Evolutionary conservation across 2,888 invertebrate genomes (phyloP).

Genomic region (Leptinotarsa rubiginosa): DNA sequence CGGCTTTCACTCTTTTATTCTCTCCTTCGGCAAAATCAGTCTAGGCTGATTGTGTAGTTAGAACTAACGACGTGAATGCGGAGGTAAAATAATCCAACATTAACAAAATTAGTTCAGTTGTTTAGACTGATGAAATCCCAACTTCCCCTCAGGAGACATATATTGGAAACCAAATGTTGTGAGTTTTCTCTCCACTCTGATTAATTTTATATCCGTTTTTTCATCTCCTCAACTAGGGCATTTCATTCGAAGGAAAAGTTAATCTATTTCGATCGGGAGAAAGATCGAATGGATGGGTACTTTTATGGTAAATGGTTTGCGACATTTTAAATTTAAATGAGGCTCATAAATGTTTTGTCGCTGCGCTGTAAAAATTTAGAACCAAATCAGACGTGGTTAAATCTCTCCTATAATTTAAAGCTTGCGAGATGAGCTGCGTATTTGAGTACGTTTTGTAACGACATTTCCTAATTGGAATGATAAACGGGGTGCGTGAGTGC

Average conservation of each 20-base stretch:
- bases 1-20: background rate
- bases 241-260: slow-evolving; percentile 36
- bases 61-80: slow-evolving; percentile 23
- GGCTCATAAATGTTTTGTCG: slow-evolving; percentile 57
- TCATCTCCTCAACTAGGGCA: slow-evolving; percentile 36
- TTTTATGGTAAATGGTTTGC: slow-evolving; percentile 48
- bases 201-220: slow-evolving; percentile 41
- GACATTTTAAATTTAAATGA: slow-evolving; percentile 60
- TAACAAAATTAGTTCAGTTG: slow-evolving; percentile 37
- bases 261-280: slow-evolving; percentile 42
- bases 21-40: background rate
- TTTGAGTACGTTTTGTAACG: slow-evolving; percentile 39
- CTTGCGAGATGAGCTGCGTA: slow-evolving; percentile 42
- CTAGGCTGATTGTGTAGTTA: background rate
- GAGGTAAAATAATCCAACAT: slow-evolving; percentile 30
- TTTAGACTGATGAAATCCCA: slow-evolving; percentile 38
- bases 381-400: slow-evolving; percentile 41
- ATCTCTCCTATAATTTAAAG: slow-evolving; percentile 41
- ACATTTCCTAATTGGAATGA: slow-evolving; percentile 56
- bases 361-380: slow-evolving; percentile 46
- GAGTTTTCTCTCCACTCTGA: slow-evolving; percentile 31
- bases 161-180: slow-evolving; percentile 37
- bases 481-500: slow-evolving; percentile 51
- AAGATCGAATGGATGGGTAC: slow-evolving; percentile 44
- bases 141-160: slow-evolving; percentile 32